Base-by-base conservation (phyloP, 2,888 invertebrate genomes). In the Apomyelois bistriatella region DNA sequence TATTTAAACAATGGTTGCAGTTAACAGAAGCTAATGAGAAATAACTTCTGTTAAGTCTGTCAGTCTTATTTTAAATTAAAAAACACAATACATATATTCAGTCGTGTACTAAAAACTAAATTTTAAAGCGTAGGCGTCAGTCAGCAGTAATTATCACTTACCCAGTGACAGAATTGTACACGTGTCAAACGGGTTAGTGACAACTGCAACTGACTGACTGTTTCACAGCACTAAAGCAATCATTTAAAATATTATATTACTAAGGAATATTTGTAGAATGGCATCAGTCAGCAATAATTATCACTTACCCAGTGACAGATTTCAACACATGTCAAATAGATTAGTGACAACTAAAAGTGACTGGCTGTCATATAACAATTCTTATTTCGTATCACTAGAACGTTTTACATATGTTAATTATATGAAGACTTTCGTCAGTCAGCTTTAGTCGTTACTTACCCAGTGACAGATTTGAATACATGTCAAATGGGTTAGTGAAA, bases 281-380 rank as follows among this genome's bases (percentile, higher is more conserved):
- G 22, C 22, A 2, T 22, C 22, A n/a, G 22, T 32, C 8, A 32
- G 32, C 32, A 9, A 6, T 10, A 32, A 1, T 48, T 42, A 56
- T 62, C 61, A 60, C 38, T 53, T 22, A 57, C 60, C 62, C 64
- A 68, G 66, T 65, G 64, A 62, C 64, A 62, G 58, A 60, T 53
- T 17, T 7, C 5, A 43, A 9, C 22, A 22, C 22, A 43, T 28
- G 9, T 43, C 10, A 28, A 9, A 22, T 16, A 1, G 15, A 15
- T 15, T 13, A 40, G 16, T 9, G 32, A 7, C 32, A 10, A 32
- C 5, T 32, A 10, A 3, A 3, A 32, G 22, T 22, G 22, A 22
- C 22, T 22, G 22, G n/a, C 28, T 7, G 8, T 32, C 32, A 32
- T 7, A 32, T 1, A 32, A 7, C 2, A 9, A 9, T 7, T 28